phyloP scores from a whole-genome alignment of 1,140 invertebrate genomes.

The Drosophila pallidifrons region DNA sequence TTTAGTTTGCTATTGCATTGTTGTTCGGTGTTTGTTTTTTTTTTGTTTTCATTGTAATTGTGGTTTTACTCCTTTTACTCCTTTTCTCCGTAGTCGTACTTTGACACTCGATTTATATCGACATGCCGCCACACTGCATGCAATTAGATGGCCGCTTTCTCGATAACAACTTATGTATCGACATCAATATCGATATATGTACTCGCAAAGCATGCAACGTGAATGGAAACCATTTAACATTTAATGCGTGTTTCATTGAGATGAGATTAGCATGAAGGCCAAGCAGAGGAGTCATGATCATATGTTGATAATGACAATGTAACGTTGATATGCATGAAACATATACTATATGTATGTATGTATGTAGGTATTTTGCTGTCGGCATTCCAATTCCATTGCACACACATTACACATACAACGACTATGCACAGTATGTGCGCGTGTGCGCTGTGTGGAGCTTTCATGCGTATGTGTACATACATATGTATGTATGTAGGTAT shows the following conservation, averaged over 20 bases:
- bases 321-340: background rate
- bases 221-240: too few species aligned
- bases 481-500: background rate
- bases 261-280: background rate
- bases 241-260: too few species aligned
- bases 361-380: background rate
- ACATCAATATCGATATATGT: too few species aligned
- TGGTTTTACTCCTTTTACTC: too few species aligned
- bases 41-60: background rate
- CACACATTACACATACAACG: background rate
- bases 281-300: background rate
- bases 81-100: background rate
- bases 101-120: background rate
- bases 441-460: slow-evolving; percentile 13
- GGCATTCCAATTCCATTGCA: too few species aligned
- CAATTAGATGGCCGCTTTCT: too few species aligned
- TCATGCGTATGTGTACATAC: slow-evolving; percentile 8
- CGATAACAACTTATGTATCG: too few species aligned
- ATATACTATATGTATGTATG: background rate
- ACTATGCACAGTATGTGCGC: slow-evolving; percentile 37
- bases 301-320: background rate
- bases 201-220: too few species aligned
- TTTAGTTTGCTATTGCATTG: background rate
- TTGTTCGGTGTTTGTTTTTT: background rate
- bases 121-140: too few species aligned